Percentiles rank a stretch among this genome's conserved stretches.
Conservation (phyloP, 1,140 invertebrate species). For the Caenorhabditis remanei region DNA sequence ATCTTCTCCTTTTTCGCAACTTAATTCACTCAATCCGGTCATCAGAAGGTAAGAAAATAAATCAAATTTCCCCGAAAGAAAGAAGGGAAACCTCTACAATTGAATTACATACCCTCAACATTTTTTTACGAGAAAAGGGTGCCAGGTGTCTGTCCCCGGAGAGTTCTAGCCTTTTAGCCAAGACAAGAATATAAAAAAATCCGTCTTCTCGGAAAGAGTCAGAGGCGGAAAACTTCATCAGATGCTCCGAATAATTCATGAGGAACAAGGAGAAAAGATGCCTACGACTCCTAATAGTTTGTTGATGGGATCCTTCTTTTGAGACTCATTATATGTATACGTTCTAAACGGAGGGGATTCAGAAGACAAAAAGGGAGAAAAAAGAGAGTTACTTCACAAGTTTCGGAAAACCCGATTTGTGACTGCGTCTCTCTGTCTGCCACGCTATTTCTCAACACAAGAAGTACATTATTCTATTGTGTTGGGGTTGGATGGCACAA, state of each 20-base stretch:
- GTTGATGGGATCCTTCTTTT: constrained; percentile 11
- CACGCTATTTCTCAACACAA: not conserved
- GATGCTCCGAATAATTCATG: constrained; percentile 53
- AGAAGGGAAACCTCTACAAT: not conserved
- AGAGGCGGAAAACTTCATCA: not conserved
- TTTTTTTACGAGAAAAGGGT: not conserved
- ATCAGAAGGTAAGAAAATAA: constrained; percentile 41
- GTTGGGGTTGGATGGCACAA: not conserved
- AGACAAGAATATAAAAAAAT: constrained; percentile 3
- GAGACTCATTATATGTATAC: not conserved
- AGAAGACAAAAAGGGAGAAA: constrained; percentile 1
- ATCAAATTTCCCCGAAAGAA: not conserved
- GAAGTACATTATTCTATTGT: constrained; percentile 40
- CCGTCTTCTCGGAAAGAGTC: not conserved
- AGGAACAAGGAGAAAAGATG: not conserved
- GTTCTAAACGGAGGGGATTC: not conserved
- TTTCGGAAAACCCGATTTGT: not conserved
- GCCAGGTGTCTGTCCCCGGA: constrained; percentile 9
- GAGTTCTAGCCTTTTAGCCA: not conserved
- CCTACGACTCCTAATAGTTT: constrained; percentile 48
- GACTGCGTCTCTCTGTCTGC: not conserved
- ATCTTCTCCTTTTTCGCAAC: not conserved
- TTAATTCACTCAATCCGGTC: constrained; percentile 23
- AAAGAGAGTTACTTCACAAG: not conserved
- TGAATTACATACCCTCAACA: not conserved